Base-by-base conservation (phyloP, 92 coral and sea anemone species). In the Virgularia gustaviana region DNA sequence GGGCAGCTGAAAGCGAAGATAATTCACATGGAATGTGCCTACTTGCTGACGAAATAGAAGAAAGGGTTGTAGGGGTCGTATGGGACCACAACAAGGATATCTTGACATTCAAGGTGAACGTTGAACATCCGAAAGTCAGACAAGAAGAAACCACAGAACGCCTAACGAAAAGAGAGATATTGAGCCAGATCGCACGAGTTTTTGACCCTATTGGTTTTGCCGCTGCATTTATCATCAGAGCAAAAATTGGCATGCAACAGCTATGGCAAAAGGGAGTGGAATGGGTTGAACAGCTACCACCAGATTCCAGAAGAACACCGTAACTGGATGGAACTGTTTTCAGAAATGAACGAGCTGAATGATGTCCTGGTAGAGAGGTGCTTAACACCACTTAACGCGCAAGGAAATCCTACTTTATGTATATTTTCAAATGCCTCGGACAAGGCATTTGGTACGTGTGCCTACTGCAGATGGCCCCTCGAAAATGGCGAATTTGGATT, bases 201-300 rank as follows among this genome's bases (percentile, higher is more conserved):
- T 82, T 27, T 49, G 83, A 83, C 28, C 83, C 89, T 12, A 18
- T 57, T 53, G 75, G 83, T 60, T 70, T 49, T n/a, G 63, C 68
- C 55, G 56, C 77, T 58, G 71, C 87, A 57, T 58, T 36, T 39
- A 23, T 77, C 54, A 11, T 36, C 3, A 12, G 81, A 42, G 74
- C 74, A 44, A 80, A 72, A 72, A 63, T 72, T 23, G 65, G 54
- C 35, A 22, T 60, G 71, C 73, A 79, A 32, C 29, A 59, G 30
- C 49, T 79, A 10, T 79, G 66, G 84, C 12, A 72, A 64, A 36
- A 72, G 47, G 85, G 77, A 45, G 51, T 75, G 25, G 80, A 65
- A 51, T 81, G 81, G 81, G 78, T 70, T 38, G 78, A 78, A 27
- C 44, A 78, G 57, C 57, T 79, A 45, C 24, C 83, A 10, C n/a